phyloP scores from a whole-genome alignment of 1,140 invertebrate genomes.

The Lutraria rhynchaena region DNA sequence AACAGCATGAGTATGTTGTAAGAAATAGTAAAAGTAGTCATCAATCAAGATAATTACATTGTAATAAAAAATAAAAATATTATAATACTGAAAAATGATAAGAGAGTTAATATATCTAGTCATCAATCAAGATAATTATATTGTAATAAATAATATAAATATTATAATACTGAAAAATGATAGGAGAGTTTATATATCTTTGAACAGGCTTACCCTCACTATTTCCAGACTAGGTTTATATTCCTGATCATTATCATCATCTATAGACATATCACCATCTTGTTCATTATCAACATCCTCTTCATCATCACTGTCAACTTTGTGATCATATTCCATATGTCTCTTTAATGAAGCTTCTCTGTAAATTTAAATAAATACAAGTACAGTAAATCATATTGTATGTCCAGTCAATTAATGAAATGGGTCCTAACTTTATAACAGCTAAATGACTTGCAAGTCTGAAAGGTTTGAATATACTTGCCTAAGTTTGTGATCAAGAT shows the following conservation, averaged over 20 bases:
- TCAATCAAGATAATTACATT: too few species aligned
- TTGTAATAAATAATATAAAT: too few species aligned
- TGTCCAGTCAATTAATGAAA: too few species aligned
- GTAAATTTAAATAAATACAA: background rate
- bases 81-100: background rate
- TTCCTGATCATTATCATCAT: conserved; percentile 62
- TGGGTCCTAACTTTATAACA: too few species aligned
- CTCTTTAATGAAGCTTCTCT: conserved; percentile 77
- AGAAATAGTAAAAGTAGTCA: too few species aligned
- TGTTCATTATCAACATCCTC: conserved; percentile 52
- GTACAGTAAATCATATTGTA: too few species aligned
- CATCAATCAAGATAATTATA: too few species aligned
- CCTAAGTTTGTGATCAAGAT: too few species aligned
- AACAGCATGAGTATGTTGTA: too few species aligned
- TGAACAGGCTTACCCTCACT: conserved; percentile 4
- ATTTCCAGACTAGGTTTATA: conserved; percentile 47
- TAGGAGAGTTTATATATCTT: background rate
- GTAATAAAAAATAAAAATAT: background rate
- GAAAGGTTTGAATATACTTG: too few species aligned
- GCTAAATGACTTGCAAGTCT: too few species aligned
- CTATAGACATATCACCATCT: conserved; percentile 56
- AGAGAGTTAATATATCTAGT: too few species aligned
- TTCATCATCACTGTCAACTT: conserved; percentile 63
- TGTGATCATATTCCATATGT: conserved; percentile 76
- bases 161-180: background rate